Evolutionary conservation across 2,888 invertebrate species (phyloP).

Genomic region (Nemotelus nigrinus): DNA sequence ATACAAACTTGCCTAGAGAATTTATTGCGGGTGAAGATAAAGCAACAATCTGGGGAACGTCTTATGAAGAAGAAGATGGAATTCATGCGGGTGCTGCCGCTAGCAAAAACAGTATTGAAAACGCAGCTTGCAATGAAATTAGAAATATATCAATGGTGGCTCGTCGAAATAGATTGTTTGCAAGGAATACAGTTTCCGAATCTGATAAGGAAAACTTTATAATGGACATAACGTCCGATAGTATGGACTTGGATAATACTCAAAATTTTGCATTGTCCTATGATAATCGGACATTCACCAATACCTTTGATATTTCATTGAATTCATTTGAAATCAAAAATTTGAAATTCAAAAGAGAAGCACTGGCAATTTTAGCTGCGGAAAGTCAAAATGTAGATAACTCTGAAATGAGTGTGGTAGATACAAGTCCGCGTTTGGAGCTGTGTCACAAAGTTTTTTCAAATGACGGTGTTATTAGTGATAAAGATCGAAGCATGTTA

Average conservation of each 20-base stretch:
- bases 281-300: slow-evolving; percentile 24
- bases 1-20: slow-evolving; percentile 48
- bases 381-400: background rate
- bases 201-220: slow-evolving; percentile 25
- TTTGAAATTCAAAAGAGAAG: background rate
- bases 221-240: background rate
- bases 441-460: background rate
- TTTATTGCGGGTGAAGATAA: slow-evolving; percentile 51
- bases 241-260: background rate
- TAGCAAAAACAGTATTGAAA: slow-evolving; percentile 32
- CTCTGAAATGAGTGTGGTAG: too few species aligned
- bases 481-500: slow-evolving; percentile 2
- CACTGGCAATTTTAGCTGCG: background rate
- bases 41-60: slow-evolving; percentile 53
- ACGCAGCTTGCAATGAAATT: background rate
- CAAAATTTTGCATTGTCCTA: background rate
- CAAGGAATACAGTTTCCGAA: background rate
- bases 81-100: slow-evolving; percentile 5
- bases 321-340: slow-evolving; percentile 34
- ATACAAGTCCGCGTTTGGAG: background rate
- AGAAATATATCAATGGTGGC: background rate
- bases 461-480: background rate
- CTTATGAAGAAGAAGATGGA: slow-evolving; percentile 51
- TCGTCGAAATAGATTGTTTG: background rate
- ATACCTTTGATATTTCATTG: slow-evolving; percentile 19